Evolutionary conservation across 2,888 invertebrate species (phyloP).

Genomic region (Clostera curtula): DNA sequence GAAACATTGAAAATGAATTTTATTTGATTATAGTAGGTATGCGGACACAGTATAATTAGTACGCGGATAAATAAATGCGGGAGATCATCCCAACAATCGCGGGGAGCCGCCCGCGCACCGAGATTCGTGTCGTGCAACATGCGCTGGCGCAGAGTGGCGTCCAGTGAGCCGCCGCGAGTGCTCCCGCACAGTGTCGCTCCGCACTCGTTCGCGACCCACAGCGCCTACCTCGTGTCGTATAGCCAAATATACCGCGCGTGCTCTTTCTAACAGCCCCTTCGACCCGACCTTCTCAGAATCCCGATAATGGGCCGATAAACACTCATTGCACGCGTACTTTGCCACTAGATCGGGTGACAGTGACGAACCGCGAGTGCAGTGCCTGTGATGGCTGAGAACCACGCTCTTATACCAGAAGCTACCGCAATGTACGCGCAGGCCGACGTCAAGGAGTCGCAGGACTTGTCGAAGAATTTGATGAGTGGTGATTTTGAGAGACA

Average conservation of each 20-base stretch:
- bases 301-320: conserved; percentile 54
- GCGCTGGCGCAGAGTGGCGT: conserved; percentile 20
- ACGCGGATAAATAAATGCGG: conserved; percentile 12
- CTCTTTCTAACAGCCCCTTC: conserved; percentile 22
- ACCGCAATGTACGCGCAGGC: conserved; percentile 55
- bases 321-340: conserved; percentile 30
- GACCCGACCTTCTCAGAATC: conserved; percentile 39
- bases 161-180: conserved; percentile 21
- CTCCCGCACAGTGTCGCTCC: conserved; percentile 13
- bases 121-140: conserved; percentile 7
- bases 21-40: conserved; percentile 17
- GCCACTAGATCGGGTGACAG: conserved; percentile 27
- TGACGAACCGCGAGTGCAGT: conserved; percentile 42
- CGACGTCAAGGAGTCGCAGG: conserved; percentile 51
- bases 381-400: conserved; percentile 59
- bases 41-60: conserved; percentile 19
- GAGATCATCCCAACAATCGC: conserved; percentile 22
- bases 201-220: conserved; percentile 41
- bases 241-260: conserved; percentile 32
- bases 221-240: conserved; percentile 36
- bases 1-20: no score
- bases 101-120: conserved; percentile 7
- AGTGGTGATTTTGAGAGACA: conserved; percentile 62
- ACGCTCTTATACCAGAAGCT: conserved; percentile 51
- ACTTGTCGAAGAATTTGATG: conserved; percentile 63